Conservation (phyloP, 2,888 invertebrate species). For the Polyommatus iphigenia region DNA sequence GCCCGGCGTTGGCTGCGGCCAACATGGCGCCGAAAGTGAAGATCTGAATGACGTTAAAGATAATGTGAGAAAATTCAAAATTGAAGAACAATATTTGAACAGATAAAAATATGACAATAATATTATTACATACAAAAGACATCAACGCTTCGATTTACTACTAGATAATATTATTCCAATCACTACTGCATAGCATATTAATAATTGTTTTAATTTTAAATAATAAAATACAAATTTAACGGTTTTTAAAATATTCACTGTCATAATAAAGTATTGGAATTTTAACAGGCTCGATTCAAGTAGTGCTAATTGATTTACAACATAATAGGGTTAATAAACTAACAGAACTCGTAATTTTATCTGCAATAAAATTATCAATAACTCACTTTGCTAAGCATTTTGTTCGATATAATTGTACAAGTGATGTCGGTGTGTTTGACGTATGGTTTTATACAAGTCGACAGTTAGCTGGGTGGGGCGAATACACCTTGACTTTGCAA, state of each 20-base stretch:
- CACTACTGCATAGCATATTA: not conserved
- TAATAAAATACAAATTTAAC: no score
- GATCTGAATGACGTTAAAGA: constrained; percentile 40
- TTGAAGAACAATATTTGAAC: not conserved
- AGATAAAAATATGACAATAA: no score
- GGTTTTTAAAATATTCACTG: not conserved
- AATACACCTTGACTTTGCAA: constrained; percentile 9
- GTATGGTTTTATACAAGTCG: constrained; percentile 4
- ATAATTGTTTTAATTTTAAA: no score
- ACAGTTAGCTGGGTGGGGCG: not conserved
- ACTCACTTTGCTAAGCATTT: constrained; percentile 16
- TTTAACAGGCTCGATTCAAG: not conserved
- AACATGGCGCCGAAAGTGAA: constrained; percentile 46
- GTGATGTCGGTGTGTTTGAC: not conserved
- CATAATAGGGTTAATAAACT: not conserved
- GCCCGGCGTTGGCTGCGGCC: constrained; percentile 61
- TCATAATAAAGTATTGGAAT: not conserved
- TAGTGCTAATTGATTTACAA: not conserved
- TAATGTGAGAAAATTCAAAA: no score
- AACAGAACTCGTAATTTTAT: not conserved
- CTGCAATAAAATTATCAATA: not conserved
- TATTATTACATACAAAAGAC: not conserved
- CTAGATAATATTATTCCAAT: not conserved
- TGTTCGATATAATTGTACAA: not conserved
- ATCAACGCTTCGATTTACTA: not conserved